These are phyloP conservation scores for Epizoanthus scotinus DNA, from an alignment of 92 coral and sea anemone species.

Conservation along the genomic window DNA sequence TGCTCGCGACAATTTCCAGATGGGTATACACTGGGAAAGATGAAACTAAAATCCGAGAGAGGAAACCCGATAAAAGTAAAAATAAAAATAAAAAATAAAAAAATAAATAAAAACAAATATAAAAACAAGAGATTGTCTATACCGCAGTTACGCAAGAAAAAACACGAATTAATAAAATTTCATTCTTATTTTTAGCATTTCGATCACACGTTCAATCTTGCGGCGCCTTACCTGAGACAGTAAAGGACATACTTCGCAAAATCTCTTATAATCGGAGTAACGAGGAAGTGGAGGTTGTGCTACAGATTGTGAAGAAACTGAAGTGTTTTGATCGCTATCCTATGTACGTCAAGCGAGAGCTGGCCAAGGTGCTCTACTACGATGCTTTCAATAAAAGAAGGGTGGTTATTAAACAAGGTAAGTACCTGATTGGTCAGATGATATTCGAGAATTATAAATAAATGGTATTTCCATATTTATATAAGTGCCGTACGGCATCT, in stretches of 20 bases:
- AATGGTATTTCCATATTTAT: neutral
- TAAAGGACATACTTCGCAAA: conserved; percentile 72
- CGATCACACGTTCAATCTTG: conserved; percentile 89
- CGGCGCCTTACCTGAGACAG: conserved; percentile 60
- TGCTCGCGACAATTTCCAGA: no score
- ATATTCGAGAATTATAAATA: no score
- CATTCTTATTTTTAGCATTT: conserved; percentile 67
- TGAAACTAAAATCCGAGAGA: no score
- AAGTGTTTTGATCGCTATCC: conserved; percentile 91
- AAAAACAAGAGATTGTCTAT: no score
- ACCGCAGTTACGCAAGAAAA: no score
- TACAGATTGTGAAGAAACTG: conserved; percentile 80
- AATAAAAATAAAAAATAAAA: no score
- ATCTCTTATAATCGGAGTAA: conserved; percentile 73
- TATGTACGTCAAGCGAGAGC: conserved; percentile 84
- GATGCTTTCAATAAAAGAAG: conserved; percentile 77
- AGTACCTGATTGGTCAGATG: neutral
- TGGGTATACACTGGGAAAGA: no score
- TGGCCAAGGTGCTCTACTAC: conserved; percentile 83
- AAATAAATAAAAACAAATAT: no score
- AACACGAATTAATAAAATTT: no score
- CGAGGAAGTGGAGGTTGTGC: conserved; percentile 78
- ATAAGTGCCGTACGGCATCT: neutral
- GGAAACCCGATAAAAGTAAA: no score
- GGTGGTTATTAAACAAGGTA: conserved; percentile 90